Evolutionary conservation across 2,888 invertebrate genomes (phyloP), one percentile per base, ranked within the genome.

Genomic region (Neoscelio sp.): DNA sequence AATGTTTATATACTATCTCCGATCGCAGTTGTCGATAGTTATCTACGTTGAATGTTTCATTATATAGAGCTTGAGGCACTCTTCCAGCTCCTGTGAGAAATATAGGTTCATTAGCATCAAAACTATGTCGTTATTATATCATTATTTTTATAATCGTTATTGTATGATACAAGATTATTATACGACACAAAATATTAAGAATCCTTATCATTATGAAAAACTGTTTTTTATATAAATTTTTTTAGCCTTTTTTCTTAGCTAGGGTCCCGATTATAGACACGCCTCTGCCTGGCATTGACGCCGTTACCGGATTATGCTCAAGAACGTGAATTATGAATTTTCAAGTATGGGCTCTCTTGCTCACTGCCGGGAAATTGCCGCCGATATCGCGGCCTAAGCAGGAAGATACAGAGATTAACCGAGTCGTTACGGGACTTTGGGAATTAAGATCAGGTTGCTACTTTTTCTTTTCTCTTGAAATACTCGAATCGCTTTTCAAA

Each of bases 301-400:
- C 77, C 65, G 68, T 76, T 79, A 77, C 62, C 78, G 87, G 87
- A 87, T 88, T 89, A 89, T 84, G 84, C 80, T 83, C 82, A 84
- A 84, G 87, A 87, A 87, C 87, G 83, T 88, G 88, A 89, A 88
- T 89, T 88, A 87, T 87, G 85, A 88, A 89, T 88, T 87, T 88
- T 85, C 73, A 86, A 88, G 84, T 86, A 82, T 80, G 83, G 83
- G 10, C 58, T 56, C 85, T 82, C 80, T 81, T 33, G 54, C 33
- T 68, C 46, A 52, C 12, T 42, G 54, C 48, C 82, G 85, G 85
- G 83, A 86, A 87, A 86, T 87, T 84, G 85, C 87, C 74, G 74
- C 62, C 75, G 46, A 76, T 81, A 80, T 58, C 65, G 35, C 58
- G 70, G 52, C 60, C 83, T 85, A 84, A 86, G 85, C 85, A 84